A percentile compares a stretch with the other conserved stretches of the same genome.
Evolutionary conservation across 2,888 invertebrate species (phyloP).

Genomic region (Odontomyia ornata): DNA sequence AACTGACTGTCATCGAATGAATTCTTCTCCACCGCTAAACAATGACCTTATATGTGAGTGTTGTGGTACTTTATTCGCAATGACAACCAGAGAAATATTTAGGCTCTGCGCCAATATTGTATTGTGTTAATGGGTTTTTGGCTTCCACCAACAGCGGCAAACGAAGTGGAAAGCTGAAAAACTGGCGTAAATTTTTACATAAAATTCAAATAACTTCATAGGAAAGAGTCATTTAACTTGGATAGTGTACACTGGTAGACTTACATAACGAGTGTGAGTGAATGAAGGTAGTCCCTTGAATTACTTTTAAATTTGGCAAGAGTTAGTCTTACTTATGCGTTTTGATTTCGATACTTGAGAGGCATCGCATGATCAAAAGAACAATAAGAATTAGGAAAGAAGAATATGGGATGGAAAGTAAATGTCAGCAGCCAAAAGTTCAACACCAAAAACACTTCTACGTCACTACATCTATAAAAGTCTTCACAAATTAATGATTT

Average conservation of each 20-base stretch:
- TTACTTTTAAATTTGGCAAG: neutral
- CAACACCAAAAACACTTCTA: no score
- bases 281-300: neutral
- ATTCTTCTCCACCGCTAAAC: conserved; percentile 16
- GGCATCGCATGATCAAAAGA: no score
- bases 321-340: no score
- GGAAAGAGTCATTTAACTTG: neutral
- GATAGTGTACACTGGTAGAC: neutral
- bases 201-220: conserved; percentile 47
- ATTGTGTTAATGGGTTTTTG: conserved; percentile 48
- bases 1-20: conserved; percentile 11
- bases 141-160: conserved; percentile 22
- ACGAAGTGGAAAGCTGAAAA: conserved; percentile 31
- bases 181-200: conserved; percentile 47
- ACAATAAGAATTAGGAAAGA: no score
- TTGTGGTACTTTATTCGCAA: conserved; percentile 17
- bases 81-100: conserved; percentile 45
- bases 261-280: neutral
- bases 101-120: conserved; percentile 47
- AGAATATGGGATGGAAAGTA: no score
- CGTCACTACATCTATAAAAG: no score
- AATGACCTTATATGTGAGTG: conserved; percentile 20
- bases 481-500: no score
- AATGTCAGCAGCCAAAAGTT: no score
- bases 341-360: no score